Percentiles rank a stretch among this genome's conserved stretches.
Evolutionary conservation across 2,797 vertebrate species (phyloP).

Genomic region (Amphiprion clarkii): DNA sequence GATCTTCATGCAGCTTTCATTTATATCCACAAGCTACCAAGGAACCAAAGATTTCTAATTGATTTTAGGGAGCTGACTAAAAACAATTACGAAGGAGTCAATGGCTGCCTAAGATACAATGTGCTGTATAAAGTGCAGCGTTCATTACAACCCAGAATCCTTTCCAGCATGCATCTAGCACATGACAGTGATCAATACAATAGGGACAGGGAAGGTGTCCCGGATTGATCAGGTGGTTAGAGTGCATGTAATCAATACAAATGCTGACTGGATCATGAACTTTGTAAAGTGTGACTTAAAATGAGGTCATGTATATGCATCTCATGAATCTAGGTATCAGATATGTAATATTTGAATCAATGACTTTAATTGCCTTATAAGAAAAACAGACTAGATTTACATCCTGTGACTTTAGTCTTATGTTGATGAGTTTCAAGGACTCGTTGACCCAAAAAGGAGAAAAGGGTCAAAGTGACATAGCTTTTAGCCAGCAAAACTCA

Average conservation of each 20-base stretch:
- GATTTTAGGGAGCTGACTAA: slow-evolving; percentile 44
- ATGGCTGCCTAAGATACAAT: slow-evolving; percentile 6
- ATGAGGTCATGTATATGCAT: slow-evolving; percentile 23
- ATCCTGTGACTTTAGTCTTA: neutral
- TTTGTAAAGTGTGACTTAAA: slow-evolving; percentile 21
- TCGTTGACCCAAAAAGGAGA: neutral
- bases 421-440: neutral
- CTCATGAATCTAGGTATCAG: neutral
- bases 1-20: slow-evolving; percentile 17
- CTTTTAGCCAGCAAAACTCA: neutral
- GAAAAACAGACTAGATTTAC: neutral
- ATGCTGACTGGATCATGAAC: slow-evolving; percentile 46
- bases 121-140: slow-evolving; percentile 20
- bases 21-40: slow-evolving; percentile 26
- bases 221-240: slow-evolving; percentile 56
- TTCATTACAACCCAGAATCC: slow-evolving; percentile 35
- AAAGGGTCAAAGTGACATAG: neutral
- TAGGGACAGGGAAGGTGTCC: slow-evolving; percentile 37
- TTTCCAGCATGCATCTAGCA: slow-evolving; percentile 49
- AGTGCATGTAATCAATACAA: slow-evolving; percentile 50
- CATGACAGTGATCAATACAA: slow-evolving; percentile 52
- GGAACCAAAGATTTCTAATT: slow-evolving; percentile 53
- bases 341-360: slow-evolving; percentile 19
- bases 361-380: neutral
- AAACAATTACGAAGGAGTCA: slow-evolving; percentile 45